Percentiles rank a stretch among this genome's conserved stretches.
Conservation (phyloP, 2,797 vertebrate genomes). For the Tragelaphus eurycerus region DNA sequence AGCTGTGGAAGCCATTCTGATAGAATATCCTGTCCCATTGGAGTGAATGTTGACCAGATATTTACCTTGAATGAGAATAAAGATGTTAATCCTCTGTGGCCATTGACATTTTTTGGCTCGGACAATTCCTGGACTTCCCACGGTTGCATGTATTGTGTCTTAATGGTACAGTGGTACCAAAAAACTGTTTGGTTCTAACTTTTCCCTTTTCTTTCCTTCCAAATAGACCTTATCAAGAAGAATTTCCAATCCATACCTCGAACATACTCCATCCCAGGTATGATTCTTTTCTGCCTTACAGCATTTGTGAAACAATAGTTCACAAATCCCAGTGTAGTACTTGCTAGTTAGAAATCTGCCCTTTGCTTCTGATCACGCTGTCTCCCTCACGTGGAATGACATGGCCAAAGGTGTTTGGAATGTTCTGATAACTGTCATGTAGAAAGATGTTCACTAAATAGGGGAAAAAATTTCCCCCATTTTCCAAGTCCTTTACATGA, state of each 20-base stretch:
- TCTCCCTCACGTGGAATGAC: background rate
- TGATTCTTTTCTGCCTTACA: background rate
- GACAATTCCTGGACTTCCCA: background rate
- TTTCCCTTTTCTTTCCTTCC: conserved; percentile 22
- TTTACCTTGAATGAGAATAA: background rate
- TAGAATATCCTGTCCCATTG: no score
- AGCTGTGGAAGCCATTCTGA: background rate
- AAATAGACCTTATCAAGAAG: conserved; percentile 84
- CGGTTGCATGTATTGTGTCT: background rate
- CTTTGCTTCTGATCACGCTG: background rate
- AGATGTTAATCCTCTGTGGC: background rate
- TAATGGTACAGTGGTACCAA: background rate
- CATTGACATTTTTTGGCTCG: background rate
- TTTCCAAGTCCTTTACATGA: background rate
- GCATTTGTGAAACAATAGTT: conserved; percentile 34
- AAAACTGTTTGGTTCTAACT: conserved; percentile 41
- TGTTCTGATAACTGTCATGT: background rate
- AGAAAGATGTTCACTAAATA: background rate
- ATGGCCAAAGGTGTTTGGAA: background rate
- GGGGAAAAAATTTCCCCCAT: background rate
- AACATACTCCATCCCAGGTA: conserved; percentile 86
- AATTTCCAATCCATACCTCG: conserved; percentile 86
- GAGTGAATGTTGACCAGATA: background rate
- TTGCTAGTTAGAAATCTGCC: background rate
- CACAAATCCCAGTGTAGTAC: background rate